Evolutionary conservation across 2,888 invertebrate genomes (phyloP).

Genomic region (Ernsta delagoae): DNA sequence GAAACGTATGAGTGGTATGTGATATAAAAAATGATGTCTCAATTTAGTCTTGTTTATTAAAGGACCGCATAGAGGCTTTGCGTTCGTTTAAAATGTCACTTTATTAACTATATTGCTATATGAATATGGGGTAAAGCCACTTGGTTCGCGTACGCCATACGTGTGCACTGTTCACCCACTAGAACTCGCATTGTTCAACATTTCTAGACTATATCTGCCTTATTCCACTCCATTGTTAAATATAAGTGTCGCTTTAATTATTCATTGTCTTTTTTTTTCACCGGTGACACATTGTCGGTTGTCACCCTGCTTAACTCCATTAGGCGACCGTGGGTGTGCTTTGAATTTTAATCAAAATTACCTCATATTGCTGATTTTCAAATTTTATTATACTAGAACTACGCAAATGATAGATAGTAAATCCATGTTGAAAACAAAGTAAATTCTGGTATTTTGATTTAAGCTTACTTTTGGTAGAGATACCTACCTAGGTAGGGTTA

Average conservation of each 20-base stretch:
- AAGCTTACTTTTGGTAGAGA: too few relatives aligned
- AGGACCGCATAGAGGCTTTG: too few relatives aligned
- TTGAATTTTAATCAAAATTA: conserved; percentile 24
- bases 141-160: conserved; percentile 13
- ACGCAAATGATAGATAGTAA: too few relatives aligned
- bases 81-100: too few relatives aligned
- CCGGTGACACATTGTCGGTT: conserved; percentile 64
- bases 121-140: background rate
- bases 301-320: conserved; percentile 38
- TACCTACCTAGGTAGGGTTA: too few relatives aligned
- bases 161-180: conserved; percentile 58
- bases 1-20: too few relatives aligned
- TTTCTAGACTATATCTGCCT: conserved; percentile 50
- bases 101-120: too few relatives aligned
- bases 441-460: too few relatives aligned
- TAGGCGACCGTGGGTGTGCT: conserved; percentile 25
- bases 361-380: conserved; percentile 14
- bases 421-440: too few relatives aligned
- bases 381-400: too few relatives aligned
- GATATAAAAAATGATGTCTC: too few relatives aligned
- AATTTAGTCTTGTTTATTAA: too few relatives aligned
- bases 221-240: conserved; percentile 76
- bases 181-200: conserved; percentile 71
- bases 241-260: conserved; percentile 62
- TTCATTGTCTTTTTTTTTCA: conserved; percentile 71